Evolutionary conservation across 1,140 invertebrate genomes (phyloP).

Genomic region (roundworm (Caenorhabditis elegans)): DNA sequence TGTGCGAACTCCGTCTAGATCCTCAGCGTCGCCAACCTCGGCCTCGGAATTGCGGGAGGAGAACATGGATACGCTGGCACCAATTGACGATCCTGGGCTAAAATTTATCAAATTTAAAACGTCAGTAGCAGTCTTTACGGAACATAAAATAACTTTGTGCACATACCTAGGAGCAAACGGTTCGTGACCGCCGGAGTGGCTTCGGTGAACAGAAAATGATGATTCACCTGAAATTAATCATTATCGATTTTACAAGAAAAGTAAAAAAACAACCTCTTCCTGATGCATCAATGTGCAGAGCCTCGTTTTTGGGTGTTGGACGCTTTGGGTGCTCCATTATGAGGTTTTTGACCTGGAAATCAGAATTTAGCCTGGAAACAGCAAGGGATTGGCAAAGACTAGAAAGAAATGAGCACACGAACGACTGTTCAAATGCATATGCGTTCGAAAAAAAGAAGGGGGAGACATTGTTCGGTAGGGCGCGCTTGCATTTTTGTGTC

Average conservation of each 20-base stretch:
- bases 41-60: background rate
- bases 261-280: background rate
- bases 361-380: too few relatives aligned
- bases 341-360: background rate
- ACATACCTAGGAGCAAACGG: background rate
- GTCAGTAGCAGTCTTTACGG: background rate
- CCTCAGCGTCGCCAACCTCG: background rate
- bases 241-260: background rate
- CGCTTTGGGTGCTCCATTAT: background rate
- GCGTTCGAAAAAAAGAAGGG: background rate
- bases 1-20: background rate
- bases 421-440: background rate
- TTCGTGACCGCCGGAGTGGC: background rate
- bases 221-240: background rate
- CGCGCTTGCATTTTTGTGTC: background rate
- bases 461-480: background rate
- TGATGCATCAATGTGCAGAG: background rate
- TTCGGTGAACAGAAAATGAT: background rate
- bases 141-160: too few relatives aligned
- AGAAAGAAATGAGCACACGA: background rate
- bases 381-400: too few relatives aligned
- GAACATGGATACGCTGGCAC: background rate
- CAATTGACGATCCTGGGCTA: background rate
- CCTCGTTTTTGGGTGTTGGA: background rate
- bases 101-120: background rate